Percentiles rank a stretch among this genome's conserved stretches.
These are phyloP conservation scores for Tympanuchus pallidicinctus DNA, from an alignment of 2,113 vertebrate genomes.

Conservation along the genomic window DNA sequence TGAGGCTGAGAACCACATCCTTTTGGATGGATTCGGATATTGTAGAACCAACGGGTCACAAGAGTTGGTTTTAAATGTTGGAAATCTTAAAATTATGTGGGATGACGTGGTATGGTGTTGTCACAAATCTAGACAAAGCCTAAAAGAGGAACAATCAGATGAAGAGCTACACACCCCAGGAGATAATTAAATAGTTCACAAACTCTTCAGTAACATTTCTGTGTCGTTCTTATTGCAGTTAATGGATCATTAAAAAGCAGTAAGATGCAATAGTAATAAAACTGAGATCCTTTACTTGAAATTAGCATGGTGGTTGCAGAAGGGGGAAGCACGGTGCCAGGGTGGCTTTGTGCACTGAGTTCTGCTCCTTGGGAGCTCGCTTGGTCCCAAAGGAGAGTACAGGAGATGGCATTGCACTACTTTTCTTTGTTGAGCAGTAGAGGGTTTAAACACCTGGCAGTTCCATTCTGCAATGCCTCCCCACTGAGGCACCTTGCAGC, in stretches of 20 bases:
- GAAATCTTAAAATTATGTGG: not conserved
- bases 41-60: not conserved
- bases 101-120: not conserved
- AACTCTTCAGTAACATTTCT: not conserved
- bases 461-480: not conserved
- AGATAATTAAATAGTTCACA: not conserved
- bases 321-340: fast-evolving
- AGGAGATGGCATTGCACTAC: not conserved
- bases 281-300: not conserved
- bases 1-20: not conserved
- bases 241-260: not conserved
- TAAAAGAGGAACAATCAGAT: not conserved
- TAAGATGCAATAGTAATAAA: not conserved
- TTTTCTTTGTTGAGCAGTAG: not conserved
- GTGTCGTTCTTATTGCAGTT: not conserved
- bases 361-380: not conserved
- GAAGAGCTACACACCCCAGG: not conserved
- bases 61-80: not conserved
- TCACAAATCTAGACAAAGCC: not conserved
- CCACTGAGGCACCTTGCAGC: not conserved
- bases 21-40: not conserved
- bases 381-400: not conserved
- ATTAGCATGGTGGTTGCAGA: not conserved
- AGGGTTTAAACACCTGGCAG: not conserved
- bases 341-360: not conserved